Base-by-base conservation (phyloP, 2,113 vertebrate genomes). In the Cryptomyrus ogoouensis region DNA sequence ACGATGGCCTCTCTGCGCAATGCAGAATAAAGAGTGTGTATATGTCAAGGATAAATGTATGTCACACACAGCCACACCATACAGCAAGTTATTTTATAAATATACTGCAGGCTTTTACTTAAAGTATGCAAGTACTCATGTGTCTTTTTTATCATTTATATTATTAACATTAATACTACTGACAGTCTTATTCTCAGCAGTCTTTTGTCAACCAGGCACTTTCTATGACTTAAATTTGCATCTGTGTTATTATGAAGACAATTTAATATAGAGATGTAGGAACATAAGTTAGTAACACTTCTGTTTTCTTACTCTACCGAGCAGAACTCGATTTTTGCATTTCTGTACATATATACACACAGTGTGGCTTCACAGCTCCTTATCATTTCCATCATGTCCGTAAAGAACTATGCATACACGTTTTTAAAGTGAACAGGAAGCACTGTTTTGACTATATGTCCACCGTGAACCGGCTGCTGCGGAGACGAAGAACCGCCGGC, bases 81-180 rank as follows among this genome's bases (percentile, higher is more conserved):
- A 80, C 17, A 80, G 35, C 31, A 80, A n/a, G 17, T 77, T 39
- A 66, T 66, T 66, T 31, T 8, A 80, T 39, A 80, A 15, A 80
- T 42, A 80, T 39, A 80, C 35, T 7, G n/a, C 31, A 80, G 35
- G 35, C 5, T 80, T 80, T 80, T 42, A 80, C 8, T 1, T 39
- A 70, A 70, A 70, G n/a, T 13, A 31, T 70, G 62, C 62, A 70
- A 31, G n/a, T 31, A 19, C 35, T 42, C 35, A 74, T 35, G 17
- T 35, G 74, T 80, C 74, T 80, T 80, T n/a, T 80, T 42, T 80
- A 80, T 80, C 74, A 80, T 80, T 42, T 42, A 80, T 80, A 80
- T 77, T 77, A 77, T 80, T 80, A 42, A 80, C 15, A 80, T 80
- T 80, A 35, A 80, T 80, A 80, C 4, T 80, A 39, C 31, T 77